Percentiles rank a stretch among this genome's conserved stretches.
phyloP scores from a whole-genome alignment of 2,888 invertebrate species.

The Villa cingulata region DNA sequence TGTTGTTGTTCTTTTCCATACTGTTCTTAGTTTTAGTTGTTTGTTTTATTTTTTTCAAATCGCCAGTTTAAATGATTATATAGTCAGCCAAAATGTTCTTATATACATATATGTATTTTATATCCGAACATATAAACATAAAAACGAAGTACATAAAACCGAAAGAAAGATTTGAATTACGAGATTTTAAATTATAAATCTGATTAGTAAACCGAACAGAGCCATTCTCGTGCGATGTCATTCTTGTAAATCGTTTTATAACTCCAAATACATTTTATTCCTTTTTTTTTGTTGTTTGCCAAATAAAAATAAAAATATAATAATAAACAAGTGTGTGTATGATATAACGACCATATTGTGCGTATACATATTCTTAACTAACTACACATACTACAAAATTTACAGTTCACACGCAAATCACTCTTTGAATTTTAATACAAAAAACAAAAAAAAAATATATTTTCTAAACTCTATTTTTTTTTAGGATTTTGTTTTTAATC shows the following conservation, averaged over 20 bases:
- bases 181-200: conserved; percentile 6
- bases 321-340: too few relatives aligned
- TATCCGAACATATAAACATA: not conserved
- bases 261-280: not conserved
- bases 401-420: conserved; percentile 7
- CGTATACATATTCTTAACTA: too few relatives aligned
- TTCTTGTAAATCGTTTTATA: conserved; percentile 1
- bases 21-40: too few relatives aligned
- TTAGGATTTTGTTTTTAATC: too few relatives aligned
- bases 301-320: too few relatives aligned
- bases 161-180: too few relatives aligned
- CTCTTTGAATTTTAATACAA: not conserved
- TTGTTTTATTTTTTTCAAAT: too few relatives aligned
- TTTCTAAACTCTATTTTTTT: too few relatives aligned
- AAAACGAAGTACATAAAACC: not conserved
- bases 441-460: too few relatives aligned
- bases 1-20: too few relatives aligned
- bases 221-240: conserved; percentile 8
- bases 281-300: not conserved
- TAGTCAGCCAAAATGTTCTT: not conserved
- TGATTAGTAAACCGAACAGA: not conserved
- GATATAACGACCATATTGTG: too few relatives aligned
- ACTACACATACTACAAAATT: too few relatives aligned
- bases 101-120: not conserved
- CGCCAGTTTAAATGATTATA: not conserved